A percentile compares a stretch with the other conserved stretches of the same genome.
phyloP scores from a whole-genome alignment of 2,113 vertebrate genomes.

The Circaetus gallicus region DNA sequence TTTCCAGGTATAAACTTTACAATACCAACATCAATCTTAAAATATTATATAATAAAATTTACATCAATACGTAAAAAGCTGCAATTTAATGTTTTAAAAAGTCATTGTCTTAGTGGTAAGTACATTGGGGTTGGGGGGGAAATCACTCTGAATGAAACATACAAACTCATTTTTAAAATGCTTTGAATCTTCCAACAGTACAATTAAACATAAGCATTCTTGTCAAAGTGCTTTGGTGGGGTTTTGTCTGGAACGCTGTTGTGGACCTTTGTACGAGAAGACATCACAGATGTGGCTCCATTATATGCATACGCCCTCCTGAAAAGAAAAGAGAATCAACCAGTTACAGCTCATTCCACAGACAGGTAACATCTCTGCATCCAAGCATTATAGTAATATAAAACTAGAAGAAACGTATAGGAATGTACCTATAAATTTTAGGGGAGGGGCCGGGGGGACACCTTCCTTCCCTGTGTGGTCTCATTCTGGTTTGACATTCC shows the following conservation, averaged over 20 bases:
- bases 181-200: neutral
- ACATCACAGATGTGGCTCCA: conserved; percentile 77
- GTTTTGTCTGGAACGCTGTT: conserved; percentile 67
- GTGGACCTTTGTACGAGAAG: conserved; percentile 75
- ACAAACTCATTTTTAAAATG: conserved; percentile 25
- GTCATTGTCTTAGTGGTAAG: conserved; percentile 44
- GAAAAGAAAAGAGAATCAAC: conserved; percentile 46
- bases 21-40: conserved; percentile 48
- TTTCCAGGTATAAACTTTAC: conserved; percentile 66
- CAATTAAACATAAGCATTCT: conserved; percentile 85
- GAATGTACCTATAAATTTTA: neutral
- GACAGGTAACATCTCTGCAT: neutral
- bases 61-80: conserved; percentile 65
- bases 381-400: neutral
- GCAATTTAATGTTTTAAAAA: conserved; percentile 67
- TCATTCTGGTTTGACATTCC: neutral
- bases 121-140: neutral
- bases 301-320: conserved; percentile 79
- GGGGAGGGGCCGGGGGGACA: neutral
- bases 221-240: conserved; percentile 77
- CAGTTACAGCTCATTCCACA: neutral
- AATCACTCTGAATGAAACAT: conserved; percentile 58
- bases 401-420: neutral
- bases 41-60: conserved; percentile 69
- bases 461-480: neutral